Conservation (phyloP, 2,113 vertebrate genomes). For the Petrocephalus zakoni region DNA sequence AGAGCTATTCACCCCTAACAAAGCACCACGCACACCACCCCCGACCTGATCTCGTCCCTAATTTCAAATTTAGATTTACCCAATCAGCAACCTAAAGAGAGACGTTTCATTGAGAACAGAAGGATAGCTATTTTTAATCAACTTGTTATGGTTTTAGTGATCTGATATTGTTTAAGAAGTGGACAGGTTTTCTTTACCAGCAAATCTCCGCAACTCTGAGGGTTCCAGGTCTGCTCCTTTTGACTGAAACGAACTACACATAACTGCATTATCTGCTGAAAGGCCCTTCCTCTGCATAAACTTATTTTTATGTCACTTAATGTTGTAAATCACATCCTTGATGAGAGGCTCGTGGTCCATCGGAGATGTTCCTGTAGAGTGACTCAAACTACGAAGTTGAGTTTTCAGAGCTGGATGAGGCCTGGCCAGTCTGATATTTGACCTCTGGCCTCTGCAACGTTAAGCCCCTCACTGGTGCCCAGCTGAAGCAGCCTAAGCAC, state of each 20-base stretch:
- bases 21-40: background rate
- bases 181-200: background rate
- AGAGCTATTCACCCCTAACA: constrained; percentile 17
- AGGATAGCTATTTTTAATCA: background rate
- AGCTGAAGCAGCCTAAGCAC: background rate
- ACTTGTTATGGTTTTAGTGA: background rate
- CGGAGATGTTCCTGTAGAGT: background rate
- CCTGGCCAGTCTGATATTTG: background rate
- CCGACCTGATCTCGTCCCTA: background rate
- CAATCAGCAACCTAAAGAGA: background rate
- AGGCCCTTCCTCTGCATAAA: background rate
- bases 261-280: background rate
- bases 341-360: background rate
- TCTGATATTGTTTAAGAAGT: background rate
- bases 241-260: background rate
- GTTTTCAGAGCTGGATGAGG: background rate
- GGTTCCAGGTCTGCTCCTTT: background rate
- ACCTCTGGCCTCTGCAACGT: background rate
- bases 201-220: background rate
- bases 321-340: background rate
- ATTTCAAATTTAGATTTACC: constrained; percentile 20
- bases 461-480: background rate
- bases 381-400: background rate
- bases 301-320: background rate
- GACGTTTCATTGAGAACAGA: background rate